Evolutionary conservation across 2,797 vertebrate species (phyloP).

Genomic region (Eurystomus glaucurus): DNA sequence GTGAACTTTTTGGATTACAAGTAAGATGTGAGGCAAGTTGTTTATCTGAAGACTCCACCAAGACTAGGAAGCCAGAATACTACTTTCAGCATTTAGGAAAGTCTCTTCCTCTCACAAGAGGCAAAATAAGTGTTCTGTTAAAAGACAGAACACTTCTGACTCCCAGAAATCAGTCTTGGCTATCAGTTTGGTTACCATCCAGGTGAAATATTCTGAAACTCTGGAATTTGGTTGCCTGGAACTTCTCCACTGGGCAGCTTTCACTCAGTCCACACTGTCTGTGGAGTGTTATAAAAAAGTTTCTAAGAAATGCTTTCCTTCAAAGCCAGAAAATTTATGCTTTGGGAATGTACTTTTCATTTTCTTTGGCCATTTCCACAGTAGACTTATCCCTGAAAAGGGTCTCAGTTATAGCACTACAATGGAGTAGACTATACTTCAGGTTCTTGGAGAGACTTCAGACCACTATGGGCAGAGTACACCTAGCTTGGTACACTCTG

Average conservation of each 20-base stretch:
- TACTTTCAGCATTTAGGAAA: neutral
- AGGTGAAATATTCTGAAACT: conserved; percentile 2
- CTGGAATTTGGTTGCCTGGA: neutral
- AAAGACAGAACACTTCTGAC: no score
- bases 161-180: neutral
- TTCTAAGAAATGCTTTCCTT: neutral
- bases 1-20: conserved; percentile 27
- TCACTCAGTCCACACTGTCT: neutral
- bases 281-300: neutral
- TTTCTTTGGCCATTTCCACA: neutral
- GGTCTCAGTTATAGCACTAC: neutral
- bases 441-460: neutral
- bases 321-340: neutral
- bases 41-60: conserved; percentile 38
- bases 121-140: neutral
- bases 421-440: neutral
- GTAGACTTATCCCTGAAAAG: neutral
- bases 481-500: neutral
- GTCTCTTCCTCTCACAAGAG: neutral
- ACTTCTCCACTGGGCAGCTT: neutral
- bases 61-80: neutral
- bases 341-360: neutral
- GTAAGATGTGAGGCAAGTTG: conserved; percentile 43
- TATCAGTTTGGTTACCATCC: neutral
- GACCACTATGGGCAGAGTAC: neutral